These are phyloP conservation scores for Apostichopus parvimensis DNA, from an alignment of 35 echinoderm and acorn worm species.

Conservation along the genomic window DNA sequence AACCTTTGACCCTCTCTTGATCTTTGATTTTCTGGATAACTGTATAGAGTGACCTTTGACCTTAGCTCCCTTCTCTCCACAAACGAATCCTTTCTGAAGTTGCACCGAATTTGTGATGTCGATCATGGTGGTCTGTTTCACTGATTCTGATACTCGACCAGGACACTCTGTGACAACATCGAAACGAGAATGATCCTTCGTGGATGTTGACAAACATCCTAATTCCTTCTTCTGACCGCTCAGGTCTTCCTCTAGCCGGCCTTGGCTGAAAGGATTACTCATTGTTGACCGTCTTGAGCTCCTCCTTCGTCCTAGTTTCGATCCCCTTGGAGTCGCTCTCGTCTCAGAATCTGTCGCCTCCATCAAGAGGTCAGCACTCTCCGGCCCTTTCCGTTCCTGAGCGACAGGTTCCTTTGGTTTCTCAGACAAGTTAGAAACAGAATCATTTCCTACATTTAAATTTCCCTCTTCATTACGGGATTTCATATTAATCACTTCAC, in stretches of 20 bases:
- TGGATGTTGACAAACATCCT: neutral
- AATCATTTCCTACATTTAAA: neutral
- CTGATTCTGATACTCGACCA: neutral
- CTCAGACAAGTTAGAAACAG: neutral
- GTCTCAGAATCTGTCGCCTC: no score
- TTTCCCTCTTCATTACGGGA: neutral
- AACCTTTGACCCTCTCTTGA: neutral
- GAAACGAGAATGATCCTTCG: neutral
- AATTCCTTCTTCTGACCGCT: neutral
- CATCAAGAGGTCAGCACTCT: no score
- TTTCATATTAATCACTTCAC: neutral
- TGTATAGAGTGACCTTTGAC: neutral
- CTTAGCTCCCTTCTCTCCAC: neutral
- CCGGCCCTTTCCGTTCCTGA: no score
- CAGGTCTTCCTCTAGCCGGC: neutral
- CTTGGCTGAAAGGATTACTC: neutral
- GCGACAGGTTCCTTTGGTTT: neutral
- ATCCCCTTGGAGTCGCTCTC: neutral
- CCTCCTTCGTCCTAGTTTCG: slow-evolving; percentile 8
- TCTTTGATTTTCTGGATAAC: slow-evolving; percentile 10
- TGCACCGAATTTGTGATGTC: neutral
- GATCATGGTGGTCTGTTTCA: neutral
- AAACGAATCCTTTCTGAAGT: neutral
- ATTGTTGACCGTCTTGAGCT: slow-evolving; percentile 8
- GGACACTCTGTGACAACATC: neutral